phyloP scores from a whole-genome alignment of 2,888 invertebrate genomes.

The Nezara viridula region DNA sequence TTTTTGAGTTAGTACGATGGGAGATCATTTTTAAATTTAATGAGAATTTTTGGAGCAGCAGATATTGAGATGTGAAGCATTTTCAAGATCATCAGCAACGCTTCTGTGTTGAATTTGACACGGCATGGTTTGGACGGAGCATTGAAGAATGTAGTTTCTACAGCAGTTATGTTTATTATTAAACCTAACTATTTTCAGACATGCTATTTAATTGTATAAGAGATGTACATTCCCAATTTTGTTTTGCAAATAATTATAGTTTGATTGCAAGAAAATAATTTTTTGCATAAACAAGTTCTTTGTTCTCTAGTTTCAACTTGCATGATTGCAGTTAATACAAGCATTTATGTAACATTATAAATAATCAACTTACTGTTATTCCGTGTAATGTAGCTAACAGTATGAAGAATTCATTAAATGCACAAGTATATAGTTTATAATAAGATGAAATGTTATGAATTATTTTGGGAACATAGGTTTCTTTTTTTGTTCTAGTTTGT shows the following conservation, averaged over 20 bases:
- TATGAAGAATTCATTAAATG: not conserved
- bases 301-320: not conserved
- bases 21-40: slow-evolving; percentile 39
- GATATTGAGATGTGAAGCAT: slow-evolving; percentile 48
- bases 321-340: slow-evolving; percentile 6
- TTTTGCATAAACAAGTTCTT: not conserved
- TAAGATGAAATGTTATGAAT: not conserved
- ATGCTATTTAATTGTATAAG: slow-evolving; percentile 43
- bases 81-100: slow-evolving; percentile 32
- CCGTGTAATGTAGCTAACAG: not conserved
- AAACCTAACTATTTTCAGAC: slow-evolving; percentile 47
- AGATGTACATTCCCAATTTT: slow-evolving; percentile 12
- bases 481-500: not conserved
- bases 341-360: slow-evolving; percentile 10
- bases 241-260: not conserved
- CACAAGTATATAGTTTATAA: not conserved
- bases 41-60: slow-evolving; percentile 43
- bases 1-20: slow-evolving; percentile 55
- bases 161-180: slow-evolving; percentile 47
- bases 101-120: slow-evolving; percentile 52
- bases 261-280: slow-evolving; percentile 23
- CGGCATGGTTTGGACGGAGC: slow-evolving; percentile 42
- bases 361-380: not conserved
- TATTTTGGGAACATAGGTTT: slow-evolving; percentile 5
- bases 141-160: slow-evolving; percentile 52